Evolutionary conservation across 2,113 vertebrate genomes (phyloP), one percentile per base, ranked within the genome.

Genomic region (Burhinus oedicnemus): DNA sequence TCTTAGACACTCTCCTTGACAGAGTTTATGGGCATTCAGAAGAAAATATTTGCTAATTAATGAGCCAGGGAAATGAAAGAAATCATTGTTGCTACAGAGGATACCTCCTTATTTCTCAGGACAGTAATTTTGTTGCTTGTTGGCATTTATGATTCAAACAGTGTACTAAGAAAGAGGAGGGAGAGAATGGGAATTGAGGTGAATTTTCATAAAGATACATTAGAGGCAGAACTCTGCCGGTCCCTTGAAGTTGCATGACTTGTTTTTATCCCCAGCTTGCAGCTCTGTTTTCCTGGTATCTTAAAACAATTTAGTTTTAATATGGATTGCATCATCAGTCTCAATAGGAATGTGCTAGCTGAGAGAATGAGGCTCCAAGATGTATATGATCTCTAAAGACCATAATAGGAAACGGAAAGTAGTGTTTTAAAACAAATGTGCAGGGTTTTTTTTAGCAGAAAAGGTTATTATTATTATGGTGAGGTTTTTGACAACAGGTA

Each of bases 281-380:
- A 38, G 20, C 72, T 83, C 38, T 44, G 9, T 47, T 57, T 78
- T 75, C 8, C 49, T 57, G 12, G 2, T 83, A 21, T 49, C 36
- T 76, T 72, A 66, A 69, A 83, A 42, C n/a, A 36, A 44, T 78
- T 65, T 70, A 60, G 26, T 64, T 68, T 78, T 44, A 65, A 45
- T 61, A 79, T 4, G 7, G 15, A 42, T 64, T 71, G 6, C 30
- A 57, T 71, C 30, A 84, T 17, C n/a, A 64, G 32, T 22, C 13
- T 42, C 55, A 26, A 36, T 71, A 75, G 30, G 38, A 83, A 47
- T 0, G 0, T 52, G 12, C 55, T n/a, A 82, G 15, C 45, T 57
- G 61, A 75, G 52, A 60, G 61, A 52, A 64, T 6, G 2, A 76
- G 15, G 19, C 44, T 81, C 8, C 1, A 3, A 51, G 40, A 34